phyloP scores from a whole-genome alignment of 2,113 vertebrate species.

The Pycnonotus jocosus region DNA sequence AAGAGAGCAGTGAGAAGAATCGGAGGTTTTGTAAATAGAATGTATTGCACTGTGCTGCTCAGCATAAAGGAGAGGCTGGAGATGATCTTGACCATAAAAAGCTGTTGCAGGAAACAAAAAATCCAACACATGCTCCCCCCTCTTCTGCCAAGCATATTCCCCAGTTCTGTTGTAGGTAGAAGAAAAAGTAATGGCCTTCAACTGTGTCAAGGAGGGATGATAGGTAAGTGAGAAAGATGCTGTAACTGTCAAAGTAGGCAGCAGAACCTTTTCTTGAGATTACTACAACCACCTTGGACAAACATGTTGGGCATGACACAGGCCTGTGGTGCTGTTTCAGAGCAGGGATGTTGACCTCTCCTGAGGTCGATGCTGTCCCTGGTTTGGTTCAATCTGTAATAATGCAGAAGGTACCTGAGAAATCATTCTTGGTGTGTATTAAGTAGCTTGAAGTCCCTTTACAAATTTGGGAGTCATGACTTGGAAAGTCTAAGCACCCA shows the following conservation, averaged over 20 bases:
- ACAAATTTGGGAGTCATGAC: not conserved
- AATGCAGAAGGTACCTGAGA: not conserved
- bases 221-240: not conserved
- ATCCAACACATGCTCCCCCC: fast-evolving
- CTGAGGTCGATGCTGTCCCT: not conserved
- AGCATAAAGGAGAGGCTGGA: not conserved
- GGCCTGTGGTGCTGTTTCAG: not conserved
- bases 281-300: not conserved
- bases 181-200: not conserved
- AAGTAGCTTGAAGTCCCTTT: not conserved
- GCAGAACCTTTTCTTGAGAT: not conserved
- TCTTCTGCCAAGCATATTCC: not conserved
- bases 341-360: not conserved
- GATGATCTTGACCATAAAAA: not conserved
- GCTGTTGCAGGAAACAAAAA: not conserved
- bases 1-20: not conserved
- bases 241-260: not conserved
- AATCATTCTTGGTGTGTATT: not conserved
- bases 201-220: not conserved
- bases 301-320: not conserved
- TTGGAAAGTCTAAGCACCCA: not conserved
- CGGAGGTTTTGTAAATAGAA: not conserved
- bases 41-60: not conserved
- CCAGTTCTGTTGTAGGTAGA: not conserved
- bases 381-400: not conserved